Evolutionary conservation across 2,797 vertebrate species (phyloP).

Genomic region (Zonotrichia albicollis): DNA sequence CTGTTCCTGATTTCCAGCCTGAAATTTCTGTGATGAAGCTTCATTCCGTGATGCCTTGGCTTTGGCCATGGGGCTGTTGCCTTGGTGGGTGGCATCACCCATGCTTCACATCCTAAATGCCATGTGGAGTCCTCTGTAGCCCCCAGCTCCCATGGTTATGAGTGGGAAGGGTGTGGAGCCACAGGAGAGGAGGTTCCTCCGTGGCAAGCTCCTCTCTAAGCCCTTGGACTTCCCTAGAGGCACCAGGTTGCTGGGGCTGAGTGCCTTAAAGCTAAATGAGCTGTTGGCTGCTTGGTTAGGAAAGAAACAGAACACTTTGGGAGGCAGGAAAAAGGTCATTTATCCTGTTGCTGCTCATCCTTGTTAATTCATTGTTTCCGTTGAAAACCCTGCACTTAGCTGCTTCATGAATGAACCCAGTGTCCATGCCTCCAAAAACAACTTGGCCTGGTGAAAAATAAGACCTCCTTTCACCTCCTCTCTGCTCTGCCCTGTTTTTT

Average conservation of each 20-base stretch:
- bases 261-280: neutral
- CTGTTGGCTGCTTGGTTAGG: neutral
- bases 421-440: neutral
- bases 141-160: neutral
- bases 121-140: neutral
- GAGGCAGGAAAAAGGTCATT: constrained; percentile 37
- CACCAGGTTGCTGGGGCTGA: neutral
- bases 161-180: neutral
- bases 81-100: neutral
- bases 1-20: neutral
- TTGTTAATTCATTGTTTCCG: constrained; percentile 59
- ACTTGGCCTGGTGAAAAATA: constrained; percentile 4
- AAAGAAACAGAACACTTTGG: constrained; percentile 41
- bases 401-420: constrained; percentile 34
- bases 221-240: neutral
- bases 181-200: neutral
- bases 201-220: neutral
- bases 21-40: neutral
- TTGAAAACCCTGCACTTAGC: neutral
- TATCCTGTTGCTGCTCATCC: constrained; percentile 45
- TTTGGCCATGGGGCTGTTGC: neutral
- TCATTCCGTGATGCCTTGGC: neutral
- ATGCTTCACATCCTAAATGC: neutral
- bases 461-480: neutral
- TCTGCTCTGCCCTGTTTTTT: neutral